These are phyloP conservation scores for Pachydiplax longipennis DNA, from an alignment of 2,888 invertebrate species.

Conservation along the genomic window DNA sequence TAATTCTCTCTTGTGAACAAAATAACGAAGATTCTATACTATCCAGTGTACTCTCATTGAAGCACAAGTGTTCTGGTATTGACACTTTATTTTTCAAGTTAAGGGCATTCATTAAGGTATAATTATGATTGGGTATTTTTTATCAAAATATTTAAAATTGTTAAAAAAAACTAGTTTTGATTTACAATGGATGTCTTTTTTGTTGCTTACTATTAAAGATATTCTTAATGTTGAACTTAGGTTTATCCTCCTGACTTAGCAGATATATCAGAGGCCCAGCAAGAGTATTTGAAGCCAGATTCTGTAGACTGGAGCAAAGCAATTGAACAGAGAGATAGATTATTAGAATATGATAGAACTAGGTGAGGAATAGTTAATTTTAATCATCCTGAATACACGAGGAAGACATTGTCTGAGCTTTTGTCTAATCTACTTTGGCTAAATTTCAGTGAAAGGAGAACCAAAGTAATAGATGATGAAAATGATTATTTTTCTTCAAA, in stretches of 20 bases:
- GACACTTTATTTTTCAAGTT: too few relatives aligned
- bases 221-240: neutral
- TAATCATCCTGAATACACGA: neutral
- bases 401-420: neutral
- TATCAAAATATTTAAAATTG: too few relatives aligned
- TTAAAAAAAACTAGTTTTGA: too few relatives aligned
- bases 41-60: too few relatives aligned
- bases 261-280: neutral
- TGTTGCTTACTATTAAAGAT: too few relatives aligned
- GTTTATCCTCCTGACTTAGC: neutral
- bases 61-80: too few relatives aligned
- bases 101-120: too few relatives aligned
- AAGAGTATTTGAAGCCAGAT: conserved; percentile 66
- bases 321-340: conserved; percentile 76
- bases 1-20: too few relatives aligned
- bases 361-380: conserved; percentile 64
- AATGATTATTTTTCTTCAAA: conserved; percentile 88
- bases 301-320: conserved; percentile 74
- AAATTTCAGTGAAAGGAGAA: conserved; percentile 70
- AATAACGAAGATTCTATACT: too few relatives aligned
- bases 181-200: too few relatives aligned
- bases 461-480: conserved; percentile 90
- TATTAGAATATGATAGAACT: conserved; percentile 84
- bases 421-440: neutral
- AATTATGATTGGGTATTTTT: too few relatives aligned